Percentiles rank a stretch among this genome's conserved stretches.
phyloP scores from a whole-genome alignment of 2,888 invertebrate species.

The Sialis fuliginosa region DNA sequence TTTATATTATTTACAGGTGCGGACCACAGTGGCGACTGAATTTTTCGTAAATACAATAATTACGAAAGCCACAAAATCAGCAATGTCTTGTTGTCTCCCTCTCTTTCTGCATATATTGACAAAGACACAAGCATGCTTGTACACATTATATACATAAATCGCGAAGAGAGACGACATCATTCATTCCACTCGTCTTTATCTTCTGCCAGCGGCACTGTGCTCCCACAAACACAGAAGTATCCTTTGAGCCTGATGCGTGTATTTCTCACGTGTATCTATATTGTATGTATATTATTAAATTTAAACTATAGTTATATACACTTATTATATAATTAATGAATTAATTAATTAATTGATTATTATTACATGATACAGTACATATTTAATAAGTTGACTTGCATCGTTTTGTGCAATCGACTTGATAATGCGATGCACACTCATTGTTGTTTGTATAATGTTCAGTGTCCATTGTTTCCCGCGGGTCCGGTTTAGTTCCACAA shows the following conservation, averaged over 20 bases:
- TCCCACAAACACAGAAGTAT: not conserved
- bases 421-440: not conserved
- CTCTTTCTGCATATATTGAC: no score
- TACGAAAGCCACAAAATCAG: no score
- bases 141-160: no score
- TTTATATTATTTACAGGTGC: not conserved
- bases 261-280: constrained; percentile 37
- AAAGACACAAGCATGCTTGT: no score
- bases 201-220: not conserved
- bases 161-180: no score
- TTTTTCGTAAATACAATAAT: not conserved
- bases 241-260: constrained; percentile 6
- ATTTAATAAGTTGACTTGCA: not conserved
- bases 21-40: constrained; percentile 4
- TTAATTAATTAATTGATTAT: constrained; percentile 20
- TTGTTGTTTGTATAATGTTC: not conserved
- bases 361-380: not conserved
- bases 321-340: constrained; percentile 22
- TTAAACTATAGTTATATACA: constrained; percentile 24
- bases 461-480: not conserved
- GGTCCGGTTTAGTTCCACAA: no score
- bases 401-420: not conserved
- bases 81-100: no score
- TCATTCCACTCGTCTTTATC: no score
- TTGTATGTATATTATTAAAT: constrained; percentile 32